Percentiles rank a stretch among this genome's conserved stretches.
Evolutionary conservation across 2,888 invertebrate species (phyloP).

Genomic region (Torymus aiolomorphi): DNA sequence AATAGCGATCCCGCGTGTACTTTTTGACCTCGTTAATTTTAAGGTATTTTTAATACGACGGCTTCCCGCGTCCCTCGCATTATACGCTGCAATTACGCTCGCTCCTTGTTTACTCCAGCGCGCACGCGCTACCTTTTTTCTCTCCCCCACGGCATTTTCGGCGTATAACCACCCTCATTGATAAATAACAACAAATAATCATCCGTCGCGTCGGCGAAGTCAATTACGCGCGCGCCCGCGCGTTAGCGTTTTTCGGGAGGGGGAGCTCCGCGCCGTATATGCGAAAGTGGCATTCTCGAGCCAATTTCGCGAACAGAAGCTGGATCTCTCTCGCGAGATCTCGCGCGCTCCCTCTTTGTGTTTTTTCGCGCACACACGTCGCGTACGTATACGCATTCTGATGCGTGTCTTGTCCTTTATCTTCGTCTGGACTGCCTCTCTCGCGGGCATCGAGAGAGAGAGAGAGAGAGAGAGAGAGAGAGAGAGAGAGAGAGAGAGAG

Average conservation of each 20-base stretch:
- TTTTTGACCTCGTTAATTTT: slow-evolving; percentile 43
- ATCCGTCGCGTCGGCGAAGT: slow-evolving; percentile 18
- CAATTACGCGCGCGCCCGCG: slow-evolving; percentile 37
- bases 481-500: background rate
- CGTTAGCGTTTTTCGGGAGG: slow-evolving; percentile 25
- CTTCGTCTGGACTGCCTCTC: slow-evolving; percentile 5
- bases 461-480: slow-evolving; percentile 1
- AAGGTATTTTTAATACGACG: slow-evolving; percentile 33
- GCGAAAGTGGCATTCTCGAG: slow-evolving; percentile 50
- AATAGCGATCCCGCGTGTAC: background rate
- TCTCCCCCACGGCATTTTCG: background rate
- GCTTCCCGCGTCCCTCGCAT: background rate
- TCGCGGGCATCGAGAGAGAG: slow-evolving; percentile 12
- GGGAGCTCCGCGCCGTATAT: background rate
- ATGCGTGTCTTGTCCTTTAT: slow-evolving; percentile 16
- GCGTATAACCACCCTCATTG: slow-evolving; percentile 40
- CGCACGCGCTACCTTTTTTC: background rate
- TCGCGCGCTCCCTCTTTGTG: slow-evolving; percentile 8
- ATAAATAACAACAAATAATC: slow-evolving; percentile 54
- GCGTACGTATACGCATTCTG: slow-evolving; percentile 22
- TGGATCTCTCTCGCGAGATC: background rate
- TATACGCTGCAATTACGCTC: slow-evolving; percentile 32
- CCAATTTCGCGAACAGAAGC: slow-evolving; percentile 52
- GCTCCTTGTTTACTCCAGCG: slow-evolving; percentile 38
- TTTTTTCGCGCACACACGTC: slow-evolving; percentile 23